These are phyloP conservation scores for Octodon degus DNA, from an alignment of 2,113 vertebrate genomes.

Conservation along the genomic window DNA sequence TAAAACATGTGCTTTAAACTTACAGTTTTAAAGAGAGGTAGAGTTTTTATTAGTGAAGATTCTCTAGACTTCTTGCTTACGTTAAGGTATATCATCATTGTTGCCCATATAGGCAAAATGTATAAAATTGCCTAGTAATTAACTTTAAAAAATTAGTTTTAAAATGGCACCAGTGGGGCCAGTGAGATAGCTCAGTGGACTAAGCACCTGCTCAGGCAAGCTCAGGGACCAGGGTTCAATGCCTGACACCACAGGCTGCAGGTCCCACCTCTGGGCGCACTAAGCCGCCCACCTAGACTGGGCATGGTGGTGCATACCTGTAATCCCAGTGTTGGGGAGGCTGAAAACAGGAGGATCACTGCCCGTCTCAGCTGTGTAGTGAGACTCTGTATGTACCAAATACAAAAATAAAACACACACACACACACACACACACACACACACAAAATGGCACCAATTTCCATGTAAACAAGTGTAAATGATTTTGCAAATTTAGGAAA, in stretches of 20 bases:
- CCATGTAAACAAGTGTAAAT: conserved; percentile 24
- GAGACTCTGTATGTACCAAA: no score
- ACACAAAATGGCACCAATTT: conserved; percentile 29
- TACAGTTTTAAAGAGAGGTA: conserved; percentile 11
- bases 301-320: no score
- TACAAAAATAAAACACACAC: no score
- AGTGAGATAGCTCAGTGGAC: no score
- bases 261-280: no score
- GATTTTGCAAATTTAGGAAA: conserved; percentile 49
- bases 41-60: conserved; percentile 13
- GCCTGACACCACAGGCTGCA: no score
- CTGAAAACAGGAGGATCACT: no score
- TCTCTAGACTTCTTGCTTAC: background rate
- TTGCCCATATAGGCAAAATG: conserved; percentile 38
- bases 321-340: no score
- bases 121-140: conserved; percentile 9
- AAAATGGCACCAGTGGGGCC: conserved; percentile 3
- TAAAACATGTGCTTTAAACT: background rate
- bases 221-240: no score
- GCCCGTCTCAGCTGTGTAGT: no score
- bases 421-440: background rate
- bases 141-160: background rate
- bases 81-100: conserved; percentile 40
- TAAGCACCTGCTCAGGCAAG: no score
- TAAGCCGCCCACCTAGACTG: no score